Conservation (phyloP, 2,888 invertebrate species). For the Caenorhabditis virilis region DNA sequence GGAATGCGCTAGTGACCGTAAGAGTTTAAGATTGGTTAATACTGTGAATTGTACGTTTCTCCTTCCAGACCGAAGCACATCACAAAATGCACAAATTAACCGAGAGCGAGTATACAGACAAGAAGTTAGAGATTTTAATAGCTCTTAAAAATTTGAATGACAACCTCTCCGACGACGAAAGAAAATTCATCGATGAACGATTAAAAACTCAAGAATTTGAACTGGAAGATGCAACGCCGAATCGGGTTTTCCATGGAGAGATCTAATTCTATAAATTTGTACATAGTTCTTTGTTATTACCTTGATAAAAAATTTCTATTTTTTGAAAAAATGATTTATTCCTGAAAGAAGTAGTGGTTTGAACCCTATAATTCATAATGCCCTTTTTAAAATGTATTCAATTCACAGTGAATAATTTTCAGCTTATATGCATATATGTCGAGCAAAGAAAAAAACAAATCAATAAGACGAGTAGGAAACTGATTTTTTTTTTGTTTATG, state of each 20-base stretch:
- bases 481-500: too few relatives aligned
- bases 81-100: conserved; percentile 10
- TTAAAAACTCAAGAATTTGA: conserved; percentile 19
- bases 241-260: conserved; percentile 17
- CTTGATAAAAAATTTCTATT: too few relatives aligned
- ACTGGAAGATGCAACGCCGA: conserved; percentile 20
- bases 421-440: too few relatives aligned
- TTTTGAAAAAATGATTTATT: too few relatives aligned
- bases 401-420: too few relatives aligned
- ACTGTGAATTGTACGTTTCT: conserved; percentile 3
- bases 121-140: conserved; percentile 40
- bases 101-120: conserved; percentile 15
- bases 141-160: conserved; percentile 41
- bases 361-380: too few relatives aligned
- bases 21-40: not conserved
- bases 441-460: too few relatives aligned
- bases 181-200: conserved; percentile 22
- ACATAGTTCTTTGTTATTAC: too few relatives aligned
- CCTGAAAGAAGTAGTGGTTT: too few relatives aligned
- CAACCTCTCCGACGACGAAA: conserved; percentile 32
- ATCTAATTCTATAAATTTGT: conserved; percentile 7
- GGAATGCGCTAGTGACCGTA: conserved; percentile 72
- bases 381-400: too few relatives aligned
- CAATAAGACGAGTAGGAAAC: too few relatives aligned
- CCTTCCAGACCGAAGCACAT: conserved; percentile 18